A percentile compares a stretch with the other conserved stretches of the same genome.
These are phyloP conservation scores for Pocillopora meandrina DNA, from an alignment of 92 coral and sea anemone genomes.

Conservation along the genomic window DNA sequence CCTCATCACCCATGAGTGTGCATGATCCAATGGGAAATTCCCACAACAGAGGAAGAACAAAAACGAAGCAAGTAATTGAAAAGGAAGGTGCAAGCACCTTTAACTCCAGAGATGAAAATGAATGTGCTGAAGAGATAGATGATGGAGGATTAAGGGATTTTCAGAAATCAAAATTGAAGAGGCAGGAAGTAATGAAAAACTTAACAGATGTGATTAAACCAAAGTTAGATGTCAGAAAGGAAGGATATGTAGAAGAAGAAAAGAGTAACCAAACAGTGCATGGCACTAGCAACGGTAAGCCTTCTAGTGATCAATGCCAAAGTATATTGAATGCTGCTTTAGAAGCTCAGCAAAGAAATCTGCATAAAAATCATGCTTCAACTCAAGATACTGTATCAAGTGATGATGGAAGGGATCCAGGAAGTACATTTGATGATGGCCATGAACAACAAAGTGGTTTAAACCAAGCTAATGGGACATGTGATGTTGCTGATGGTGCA, in stretches of 20 bases:
- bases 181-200: not conserved
- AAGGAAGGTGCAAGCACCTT: not conserved
- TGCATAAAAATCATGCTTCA: not conserved
- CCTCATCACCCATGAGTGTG: slow-evolving; percentile 13
- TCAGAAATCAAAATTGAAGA: not conserved
- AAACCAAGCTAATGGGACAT: not conserved
- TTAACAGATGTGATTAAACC: no score
- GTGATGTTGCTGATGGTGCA: not conserved
- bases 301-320: not conserved
- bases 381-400: not conserved
- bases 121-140: not conserved
- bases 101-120: not conserved
- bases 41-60: not conserved
- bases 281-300: not conserved
- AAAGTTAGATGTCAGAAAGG: not conserved
- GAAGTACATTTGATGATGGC: not conserved
- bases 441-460: not conserved
- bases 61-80: not conserved
- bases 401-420: not conserved
- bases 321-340: not conserved
- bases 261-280: no score
- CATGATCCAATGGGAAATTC: slow-evolving; percentile 4
- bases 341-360: not conserved
- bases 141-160: not conserved
- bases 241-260: not conserved